Evolutionary conservation across 2,888 invertebrate species (phyloP).

Genomic region (Rhorus exstirpatorius): DNA sequence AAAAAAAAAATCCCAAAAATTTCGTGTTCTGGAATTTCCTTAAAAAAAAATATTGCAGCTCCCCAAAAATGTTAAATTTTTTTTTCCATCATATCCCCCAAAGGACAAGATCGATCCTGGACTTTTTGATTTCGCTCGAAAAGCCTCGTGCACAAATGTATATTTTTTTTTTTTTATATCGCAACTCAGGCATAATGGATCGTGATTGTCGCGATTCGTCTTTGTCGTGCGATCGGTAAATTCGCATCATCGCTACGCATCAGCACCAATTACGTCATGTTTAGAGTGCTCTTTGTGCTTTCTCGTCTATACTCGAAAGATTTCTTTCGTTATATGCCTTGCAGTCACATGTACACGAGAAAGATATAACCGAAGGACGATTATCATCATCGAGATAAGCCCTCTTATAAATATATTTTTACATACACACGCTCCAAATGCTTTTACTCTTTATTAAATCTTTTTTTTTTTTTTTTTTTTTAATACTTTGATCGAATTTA

Average conservation of each 20-base stretch:
- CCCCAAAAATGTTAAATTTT: no score
- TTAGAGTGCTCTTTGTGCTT: constrained; percentile 56
- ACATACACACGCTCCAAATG: constrained; percentile 6
- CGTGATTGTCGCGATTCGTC: constrained; percentile 38
- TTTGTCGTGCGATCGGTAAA: constrained; percentile 30
- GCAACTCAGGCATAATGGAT: constrained; percentile 30
- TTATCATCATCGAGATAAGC: constrained; percentile 33
- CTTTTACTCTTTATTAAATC: constrained; percentile 9
- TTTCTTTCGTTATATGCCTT: constrained; percentile 20
- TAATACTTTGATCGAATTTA: background rate
- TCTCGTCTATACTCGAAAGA: constrained; percentile 15
- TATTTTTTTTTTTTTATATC: no score
- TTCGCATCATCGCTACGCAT: constrained; percentile 29
- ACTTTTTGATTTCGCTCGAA: no score
- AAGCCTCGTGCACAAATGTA: no score
- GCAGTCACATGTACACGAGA: constrained; percentile 2
- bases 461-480: background rate
- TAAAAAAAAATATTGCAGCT: no score
- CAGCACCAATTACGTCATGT: constrained; percentile 46
- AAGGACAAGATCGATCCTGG: no score
- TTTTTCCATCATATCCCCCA: no score
- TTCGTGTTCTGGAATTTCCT: no score
- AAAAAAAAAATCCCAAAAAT: no score
- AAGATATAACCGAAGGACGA: constrained; percentile 42
- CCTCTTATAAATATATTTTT: constrained; percentile 2